phyloP scores from a whole-genome alignment of 2,113 vertebrate genomes.

The Ammodramus savannarum region DNA sequence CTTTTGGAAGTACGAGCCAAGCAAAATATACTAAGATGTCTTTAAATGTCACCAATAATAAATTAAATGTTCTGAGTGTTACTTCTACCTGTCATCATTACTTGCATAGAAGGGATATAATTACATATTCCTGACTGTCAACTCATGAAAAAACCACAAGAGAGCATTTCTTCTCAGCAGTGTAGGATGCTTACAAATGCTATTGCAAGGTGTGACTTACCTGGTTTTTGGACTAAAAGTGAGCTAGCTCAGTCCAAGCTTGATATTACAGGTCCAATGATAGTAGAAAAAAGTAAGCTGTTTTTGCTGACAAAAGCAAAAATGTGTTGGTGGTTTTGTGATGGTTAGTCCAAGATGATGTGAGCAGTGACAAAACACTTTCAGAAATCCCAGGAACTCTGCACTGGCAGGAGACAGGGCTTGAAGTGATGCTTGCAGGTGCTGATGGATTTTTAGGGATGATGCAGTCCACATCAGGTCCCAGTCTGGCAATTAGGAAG shows the following conservation, averaged over 20 bases:
- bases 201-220: not conserved
- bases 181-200: not conserved
- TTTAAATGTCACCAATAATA: not conserved
- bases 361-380: not conserved
- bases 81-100: not conserved
- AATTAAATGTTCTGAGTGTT: not conserved
- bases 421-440: not conserved
- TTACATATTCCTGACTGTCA: not conserved
- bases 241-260: not conserved
- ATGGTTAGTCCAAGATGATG: not conserved
- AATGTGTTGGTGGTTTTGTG: rapidly evolving
- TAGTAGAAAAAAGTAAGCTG: not conserved
- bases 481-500: not conserved
- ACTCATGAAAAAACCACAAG: not conserved
- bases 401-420: not conserved
- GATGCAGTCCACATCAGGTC: not conserved
- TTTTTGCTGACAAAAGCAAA: no score
- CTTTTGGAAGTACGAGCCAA: not conserved
- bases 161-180: not conserved
- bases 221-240: not conserved
- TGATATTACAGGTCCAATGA: not conserved
- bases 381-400: not conserved
- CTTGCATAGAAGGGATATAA: not conserved
- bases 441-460: not conserved
- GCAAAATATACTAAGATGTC: not conserved